Conservation (phyloP, 2,113 vertebrate species). For the Vicugna pacos region DNA sequence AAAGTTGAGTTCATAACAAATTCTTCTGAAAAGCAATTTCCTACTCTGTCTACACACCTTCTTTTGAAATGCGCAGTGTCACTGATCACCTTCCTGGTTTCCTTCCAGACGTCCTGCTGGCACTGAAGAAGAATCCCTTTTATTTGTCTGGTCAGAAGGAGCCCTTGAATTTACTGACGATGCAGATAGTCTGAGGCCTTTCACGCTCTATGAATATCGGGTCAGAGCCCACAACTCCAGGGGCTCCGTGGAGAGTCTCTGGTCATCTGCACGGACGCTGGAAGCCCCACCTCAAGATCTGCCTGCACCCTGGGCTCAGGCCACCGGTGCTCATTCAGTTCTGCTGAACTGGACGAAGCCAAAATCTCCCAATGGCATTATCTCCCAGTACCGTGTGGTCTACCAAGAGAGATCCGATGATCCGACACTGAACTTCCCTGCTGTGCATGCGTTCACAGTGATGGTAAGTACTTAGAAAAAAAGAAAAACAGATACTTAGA, state of each 20-base stretch:
- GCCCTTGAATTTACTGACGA: slow-evolving; percentile 91
- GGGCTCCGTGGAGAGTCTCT: slow-evolving; percentile 90
- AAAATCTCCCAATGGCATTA: slow-evolving; percentile 89
- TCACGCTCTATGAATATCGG: slow-evolving; percentile 92
- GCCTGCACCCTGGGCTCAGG: slow-evolving; percentile 86
- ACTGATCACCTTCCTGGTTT: slow-evolving; percentile 32
- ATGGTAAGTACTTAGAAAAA: slow-evolving; percentile 87
- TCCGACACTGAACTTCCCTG: slow-evolving; percentile 85
- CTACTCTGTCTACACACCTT: not conserved
- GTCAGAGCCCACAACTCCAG: slow-evolving; percentile 89
- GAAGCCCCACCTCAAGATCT: slow-evolving; percentile 90
- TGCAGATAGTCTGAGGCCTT: slow-evolving; percentile 88
- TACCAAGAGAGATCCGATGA: slow-evolving; percentile 89
- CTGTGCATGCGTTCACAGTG: slow-evolving; percentile 90
- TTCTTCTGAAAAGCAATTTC: not conserved
- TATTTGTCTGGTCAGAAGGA: slow-evolving; percentile 92
- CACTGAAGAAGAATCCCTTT: slow-evolving; percentile 88
- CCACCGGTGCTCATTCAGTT: slow-evolving; percentile 90
- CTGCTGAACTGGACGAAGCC: slow-evolving; percentile 92
- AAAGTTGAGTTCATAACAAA: not conserved
- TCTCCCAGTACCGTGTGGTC: slow-evolving; percentile 90
- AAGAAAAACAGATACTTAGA: not conserved
- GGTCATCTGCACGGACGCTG: slow-evolving; percentile 89
- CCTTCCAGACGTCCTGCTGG: slow-evolving; percentile 88
- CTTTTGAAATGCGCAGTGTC: not conserved